Conservation (phyloP, 2,888 invertebrate species). For the Nephrotoma flavescens region DNA sequence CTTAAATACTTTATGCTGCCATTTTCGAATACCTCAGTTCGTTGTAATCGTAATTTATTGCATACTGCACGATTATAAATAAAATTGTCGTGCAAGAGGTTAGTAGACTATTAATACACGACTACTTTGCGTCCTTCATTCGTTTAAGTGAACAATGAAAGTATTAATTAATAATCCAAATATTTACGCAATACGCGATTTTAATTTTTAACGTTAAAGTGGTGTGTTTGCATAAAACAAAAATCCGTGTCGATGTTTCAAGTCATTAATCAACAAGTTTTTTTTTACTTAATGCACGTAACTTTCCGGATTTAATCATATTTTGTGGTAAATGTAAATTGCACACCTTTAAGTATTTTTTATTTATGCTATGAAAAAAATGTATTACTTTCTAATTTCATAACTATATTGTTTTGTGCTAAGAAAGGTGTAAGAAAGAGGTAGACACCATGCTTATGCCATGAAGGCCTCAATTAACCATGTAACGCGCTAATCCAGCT, state of each 20-base stretch:
- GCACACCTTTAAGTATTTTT: background rate
- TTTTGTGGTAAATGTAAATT: background rate
- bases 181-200: background rate
- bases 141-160: background rate
- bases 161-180: background rate
- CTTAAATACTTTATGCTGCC: background rate
- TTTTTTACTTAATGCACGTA: background rate
- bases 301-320: background rate
- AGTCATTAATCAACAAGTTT: background rate
- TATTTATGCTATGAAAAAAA: background rate
- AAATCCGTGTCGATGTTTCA: background rate
- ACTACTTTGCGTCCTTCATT: background rate
- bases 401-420: background rate
- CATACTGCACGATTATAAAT: background rate
- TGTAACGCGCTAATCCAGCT: too few relatives aligned
- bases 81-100: background rate
- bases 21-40: background rate
- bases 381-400: background rate
- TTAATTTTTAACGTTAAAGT: background rate
- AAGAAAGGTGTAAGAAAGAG: background rate
- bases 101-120: background rate
- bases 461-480: too few relatives aligned
- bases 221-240: background rate
- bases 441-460: background rate
- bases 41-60: background rate